Percentiles rank a stretch among this genome's conserved stretches.
Conservation (phyloP, 2,797 vertebrate species). For the Phylloscopus collybita region DNA sequence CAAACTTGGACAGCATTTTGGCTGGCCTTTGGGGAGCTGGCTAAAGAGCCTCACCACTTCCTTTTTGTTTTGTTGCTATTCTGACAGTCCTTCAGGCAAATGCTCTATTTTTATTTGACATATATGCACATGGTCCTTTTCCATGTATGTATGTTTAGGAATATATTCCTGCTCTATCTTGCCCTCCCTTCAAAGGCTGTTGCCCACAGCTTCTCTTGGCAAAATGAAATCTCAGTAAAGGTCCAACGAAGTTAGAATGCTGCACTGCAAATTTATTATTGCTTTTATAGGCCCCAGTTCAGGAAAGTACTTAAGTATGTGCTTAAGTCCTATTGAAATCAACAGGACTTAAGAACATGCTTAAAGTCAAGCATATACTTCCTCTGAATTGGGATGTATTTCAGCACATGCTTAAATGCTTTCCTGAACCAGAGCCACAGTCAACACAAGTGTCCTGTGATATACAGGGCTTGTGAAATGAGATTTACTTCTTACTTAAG, state of each 20-base stretch:
- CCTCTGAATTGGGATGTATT: slow-evolving; percentile 48
- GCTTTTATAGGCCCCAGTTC: slow-evolving; percentile 26
- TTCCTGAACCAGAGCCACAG: slow-evolving; percentile 46
- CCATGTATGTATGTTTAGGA: neutral
- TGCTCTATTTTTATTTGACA: slow-evolving; percentile 25
- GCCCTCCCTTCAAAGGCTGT: neutral
- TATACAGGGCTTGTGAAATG: neutral
- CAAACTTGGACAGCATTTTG: slow-evolving; percentile 46
- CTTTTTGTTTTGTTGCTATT: slow-evolving; percentile 22
- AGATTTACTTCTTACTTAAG: slow-evolving; percentile 44
- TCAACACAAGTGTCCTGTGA: slow-evolving; percentile 30
- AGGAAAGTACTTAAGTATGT: slow-evolving; percentile 52
- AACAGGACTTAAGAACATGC: slow-evolving; percentile 41
- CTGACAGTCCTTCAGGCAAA: slow-evolving; percentile 16
- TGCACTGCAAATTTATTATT: slow-evolving; percentile 23
- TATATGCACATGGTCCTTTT: neutral
- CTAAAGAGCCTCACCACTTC: slow-evolving; percentile 28
- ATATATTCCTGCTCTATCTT: neutral
- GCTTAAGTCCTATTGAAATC: slow-evolving; percentile 57
- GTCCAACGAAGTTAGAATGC: slow-evolving; percentile 2
- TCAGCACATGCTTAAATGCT: slow-evolving; percentile 62
- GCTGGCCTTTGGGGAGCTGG: slow-evolving; percentile 45
- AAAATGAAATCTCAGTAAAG: neutral
- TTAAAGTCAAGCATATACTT: slow-evolving; percentile 47
- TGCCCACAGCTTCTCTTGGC: neutral